A percentile compares a stretch with the other conserved stretches of the same genome.
These are phyloP conservation scores for Neopelma chrysocephalum DNA, from an alignment of 2,797 vertebrate genomes.

Conservation along the genomic window DNA sequence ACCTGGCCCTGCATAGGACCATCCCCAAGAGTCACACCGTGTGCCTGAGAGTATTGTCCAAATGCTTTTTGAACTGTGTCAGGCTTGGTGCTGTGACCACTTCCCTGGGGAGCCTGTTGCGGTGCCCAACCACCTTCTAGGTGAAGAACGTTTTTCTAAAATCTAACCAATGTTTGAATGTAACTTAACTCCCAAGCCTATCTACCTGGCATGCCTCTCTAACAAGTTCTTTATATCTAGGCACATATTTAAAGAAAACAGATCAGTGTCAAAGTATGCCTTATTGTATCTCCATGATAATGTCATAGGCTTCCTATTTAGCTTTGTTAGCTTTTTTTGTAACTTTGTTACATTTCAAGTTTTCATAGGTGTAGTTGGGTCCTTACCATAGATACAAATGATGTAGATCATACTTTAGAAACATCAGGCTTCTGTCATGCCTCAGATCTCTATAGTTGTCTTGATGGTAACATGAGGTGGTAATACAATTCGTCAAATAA, in stretches of 20 bases:
- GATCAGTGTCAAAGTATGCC: background rate
- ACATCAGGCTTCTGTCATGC: background rate
- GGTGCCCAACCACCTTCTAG: background rate
- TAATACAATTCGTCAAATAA: background rate
- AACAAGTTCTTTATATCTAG: background rate
- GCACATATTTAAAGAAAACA: background rate
- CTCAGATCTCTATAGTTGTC: background rate
- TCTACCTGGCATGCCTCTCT: background rate
- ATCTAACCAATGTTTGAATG: background rate
- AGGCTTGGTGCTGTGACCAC: background rate
- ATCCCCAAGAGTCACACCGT: background rate
- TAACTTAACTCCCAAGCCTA: background rate
- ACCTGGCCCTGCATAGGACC: background rate
- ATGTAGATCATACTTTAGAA: background rate
- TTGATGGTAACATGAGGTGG: background rate
- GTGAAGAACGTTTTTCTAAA: background rate
- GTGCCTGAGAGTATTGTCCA: background rate
- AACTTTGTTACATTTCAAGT: background rate
- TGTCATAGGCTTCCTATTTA: background rate
- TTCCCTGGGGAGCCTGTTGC: background rate
- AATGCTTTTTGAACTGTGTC: background rate
- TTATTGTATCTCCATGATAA: background rate
- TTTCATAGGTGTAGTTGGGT: background rate
- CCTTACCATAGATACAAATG: background rate
- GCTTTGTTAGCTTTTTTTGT: background rate